These are phyloP conservation scores for Propithecus perrieri DNA, from an alignment of 2,797 vertebrate genomes.

Conservation along the genomic window DNA sequence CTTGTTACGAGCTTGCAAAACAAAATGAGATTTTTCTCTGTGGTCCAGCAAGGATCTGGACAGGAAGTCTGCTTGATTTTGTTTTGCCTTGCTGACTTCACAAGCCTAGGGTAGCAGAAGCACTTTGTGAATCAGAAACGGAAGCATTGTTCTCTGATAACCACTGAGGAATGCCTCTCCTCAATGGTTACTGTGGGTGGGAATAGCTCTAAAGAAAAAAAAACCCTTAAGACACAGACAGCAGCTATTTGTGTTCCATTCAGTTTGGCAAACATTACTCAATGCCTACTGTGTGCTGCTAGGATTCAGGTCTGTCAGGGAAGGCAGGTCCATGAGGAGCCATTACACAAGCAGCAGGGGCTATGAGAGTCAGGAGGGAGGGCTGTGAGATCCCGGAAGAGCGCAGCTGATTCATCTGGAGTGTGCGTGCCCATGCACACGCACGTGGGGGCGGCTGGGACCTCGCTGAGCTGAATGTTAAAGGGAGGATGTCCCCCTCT, in stretches of 20 bases:
- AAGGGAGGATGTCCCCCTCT: neutral
- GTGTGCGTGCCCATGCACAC: neutral
- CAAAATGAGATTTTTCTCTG: neutral
- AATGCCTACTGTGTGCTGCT: constrained; percentile 51
- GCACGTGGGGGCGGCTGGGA: neutral
- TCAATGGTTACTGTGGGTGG: neutral
- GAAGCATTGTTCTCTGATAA: constrained; percentile 52
- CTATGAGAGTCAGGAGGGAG: neutral
- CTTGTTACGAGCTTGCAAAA: neutral
- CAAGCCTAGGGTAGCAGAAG: neutral
- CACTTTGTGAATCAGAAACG: constrained; percentile 51
- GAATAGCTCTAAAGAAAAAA: neutral
- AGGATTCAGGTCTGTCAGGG: neutral
- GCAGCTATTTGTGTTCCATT: neutral
- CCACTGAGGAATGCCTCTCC: constrained; percentile 47
- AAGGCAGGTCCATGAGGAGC: neutral
- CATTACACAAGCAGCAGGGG: neutral
- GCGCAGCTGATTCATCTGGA: neutral
- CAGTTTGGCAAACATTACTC: neutral
- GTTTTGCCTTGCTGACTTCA: neutral
- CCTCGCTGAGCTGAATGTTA: neutral
- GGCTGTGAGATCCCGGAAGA: neutral
- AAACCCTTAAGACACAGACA: neutral
- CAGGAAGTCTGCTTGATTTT: constrained; percentile 33
- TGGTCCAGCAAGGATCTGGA: neutral